phyloP scores from a whole-genome alignment of 2,888 invertebrate species.

The Drosophila picticornis region DNA sequence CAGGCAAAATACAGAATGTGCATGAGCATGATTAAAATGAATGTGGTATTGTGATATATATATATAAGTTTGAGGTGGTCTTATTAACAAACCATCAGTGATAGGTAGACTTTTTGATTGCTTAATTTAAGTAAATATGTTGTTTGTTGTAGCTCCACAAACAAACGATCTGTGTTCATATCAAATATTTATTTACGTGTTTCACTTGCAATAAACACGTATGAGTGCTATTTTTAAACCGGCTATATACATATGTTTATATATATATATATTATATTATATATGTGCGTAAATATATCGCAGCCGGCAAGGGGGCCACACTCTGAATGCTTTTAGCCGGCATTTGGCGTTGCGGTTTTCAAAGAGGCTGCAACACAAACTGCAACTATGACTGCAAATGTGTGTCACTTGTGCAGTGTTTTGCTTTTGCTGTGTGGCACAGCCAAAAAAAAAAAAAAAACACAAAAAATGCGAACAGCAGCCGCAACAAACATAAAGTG shows the following conservation, averaged over 20 bases:
- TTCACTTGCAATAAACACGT: constrained; percentile 2
- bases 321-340: constrained; percentile 50
- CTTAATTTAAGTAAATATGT: not conserved
- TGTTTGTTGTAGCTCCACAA: not conserved
- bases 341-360: constrained; percentile 52
- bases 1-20: not conserved
- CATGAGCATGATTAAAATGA: not conserved
- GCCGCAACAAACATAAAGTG: constrained; percentile 37
- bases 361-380: constrained; percentile 29
- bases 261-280: constrained; percentile 18
- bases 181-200: not conserved
- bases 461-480: constrained; percentile 11
- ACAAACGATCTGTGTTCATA: not conserved
- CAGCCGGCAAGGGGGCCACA: constrained; percentile 50
- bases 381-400: constrained; percentile 30
- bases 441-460: constrained; percentile 12
- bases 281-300: constrained; percentile 20
- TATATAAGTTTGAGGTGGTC: not conserved
- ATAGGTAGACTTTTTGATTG: not conserved
- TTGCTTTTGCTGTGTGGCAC: constrained; percentile 47
- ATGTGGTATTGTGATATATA: not conserved
- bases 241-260: not conserved
- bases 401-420: constrained; percentile 45
- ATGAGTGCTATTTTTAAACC: constrained; percentile 40
- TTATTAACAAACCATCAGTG: not conserved